Conservation (phyloP, 1,140 invertebrate genomes). For the Plectus sambesii region DNA sequence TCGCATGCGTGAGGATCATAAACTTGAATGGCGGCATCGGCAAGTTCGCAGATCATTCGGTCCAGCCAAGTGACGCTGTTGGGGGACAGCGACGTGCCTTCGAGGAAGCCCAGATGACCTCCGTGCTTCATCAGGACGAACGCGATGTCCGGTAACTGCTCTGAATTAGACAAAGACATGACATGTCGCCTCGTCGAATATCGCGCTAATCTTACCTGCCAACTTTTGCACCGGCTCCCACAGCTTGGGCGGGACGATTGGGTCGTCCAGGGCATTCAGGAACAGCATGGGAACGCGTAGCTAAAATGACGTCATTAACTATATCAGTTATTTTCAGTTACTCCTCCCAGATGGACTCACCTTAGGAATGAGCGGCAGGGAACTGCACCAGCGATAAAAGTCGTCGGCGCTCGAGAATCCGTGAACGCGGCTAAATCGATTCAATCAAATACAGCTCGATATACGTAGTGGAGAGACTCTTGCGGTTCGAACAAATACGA, state of each 20-base stretch:
- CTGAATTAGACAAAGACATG: constrained; percentile 6
- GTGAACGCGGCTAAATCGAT: constrained; percentile 39
- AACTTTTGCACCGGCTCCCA: constrained; percentile 59
- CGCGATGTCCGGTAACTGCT: too few species aligned
- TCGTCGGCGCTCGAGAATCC: constrained; percentile 65
- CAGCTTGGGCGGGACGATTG: constrained; percentile 65
- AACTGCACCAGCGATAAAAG: constrained; percentile 67
- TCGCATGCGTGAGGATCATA: too few species aligned
- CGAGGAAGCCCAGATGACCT: constrained; percentile 81
- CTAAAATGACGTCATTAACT: constrained; percentile 39
- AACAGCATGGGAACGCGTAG: constrained; percentile 73
- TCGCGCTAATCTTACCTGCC: neutral
- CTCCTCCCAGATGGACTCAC: constrained; percentile 12
- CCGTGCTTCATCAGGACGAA: constrained; percentile 73
- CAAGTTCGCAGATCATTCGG: constrained; percentile 58
- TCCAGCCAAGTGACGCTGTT: constrained; percentile 80
- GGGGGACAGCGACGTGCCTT: constrained; percentile 65
- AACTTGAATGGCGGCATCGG: constrained; percentile 38
- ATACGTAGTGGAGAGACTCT: too few species aligned
- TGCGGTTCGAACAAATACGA: too few species aligned
- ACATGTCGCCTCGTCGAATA: neutral
- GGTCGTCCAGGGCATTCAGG: constrained; percentile 75
- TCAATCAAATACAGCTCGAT: constrained; percentile 12
- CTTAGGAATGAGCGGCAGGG: constrained; percentile 19
- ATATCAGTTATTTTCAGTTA: neutral